phyloP scores from a whole-genome alignment of 2,113 vertebrate species.

The Hylia prasina region DNA sequence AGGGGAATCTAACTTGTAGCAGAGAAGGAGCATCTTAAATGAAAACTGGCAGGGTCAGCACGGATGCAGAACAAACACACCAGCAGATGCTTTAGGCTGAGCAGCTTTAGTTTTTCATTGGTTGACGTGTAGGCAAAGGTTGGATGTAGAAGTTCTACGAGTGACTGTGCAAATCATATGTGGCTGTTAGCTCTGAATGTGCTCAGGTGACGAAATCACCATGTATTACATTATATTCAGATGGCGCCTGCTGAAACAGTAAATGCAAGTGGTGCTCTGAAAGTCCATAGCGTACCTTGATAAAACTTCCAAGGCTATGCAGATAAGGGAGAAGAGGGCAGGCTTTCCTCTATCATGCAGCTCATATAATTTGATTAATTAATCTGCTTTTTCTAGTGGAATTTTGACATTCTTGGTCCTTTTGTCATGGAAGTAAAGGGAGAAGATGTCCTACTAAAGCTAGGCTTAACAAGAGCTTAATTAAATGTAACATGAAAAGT shows the following conservation, averaged over 20 bases:
- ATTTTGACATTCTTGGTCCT: neutral
- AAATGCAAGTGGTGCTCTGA: neutral
- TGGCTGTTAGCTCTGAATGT: neutral
- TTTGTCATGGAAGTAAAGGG: neutral
- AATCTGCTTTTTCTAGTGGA: neutral
- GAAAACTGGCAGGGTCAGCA: neutral
- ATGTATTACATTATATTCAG: neutral
- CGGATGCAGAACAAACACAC: neutral
- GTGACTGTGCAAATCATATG: neutral
- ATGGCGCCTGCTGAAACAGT: neutral
- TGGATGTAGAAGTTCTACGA: neutral
- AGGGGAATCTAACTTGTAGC: neutral
- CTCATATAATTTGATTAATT: conserved; percentile 7
- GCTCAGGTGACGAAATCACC: neutral
- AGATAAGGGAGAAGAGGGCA: neutral
- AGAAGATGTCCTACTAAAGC: neutral
- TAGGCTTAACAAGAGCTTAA: neutral
- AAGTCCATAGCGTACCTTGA: neutral
- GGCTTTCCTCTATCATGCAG: neutral
- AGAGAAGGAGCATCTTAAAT: neutral
- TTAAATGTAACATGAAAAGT: neutral
- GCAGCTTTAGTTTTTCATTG: neutral
- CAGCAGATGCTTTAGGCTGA: neutral
- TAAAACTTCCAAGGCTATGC: neutral
- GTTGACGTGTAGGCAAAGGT: neutral